Conservation (phyloP, 1,140 invertebrate species). For the Cotesia vestalis region DNA sequence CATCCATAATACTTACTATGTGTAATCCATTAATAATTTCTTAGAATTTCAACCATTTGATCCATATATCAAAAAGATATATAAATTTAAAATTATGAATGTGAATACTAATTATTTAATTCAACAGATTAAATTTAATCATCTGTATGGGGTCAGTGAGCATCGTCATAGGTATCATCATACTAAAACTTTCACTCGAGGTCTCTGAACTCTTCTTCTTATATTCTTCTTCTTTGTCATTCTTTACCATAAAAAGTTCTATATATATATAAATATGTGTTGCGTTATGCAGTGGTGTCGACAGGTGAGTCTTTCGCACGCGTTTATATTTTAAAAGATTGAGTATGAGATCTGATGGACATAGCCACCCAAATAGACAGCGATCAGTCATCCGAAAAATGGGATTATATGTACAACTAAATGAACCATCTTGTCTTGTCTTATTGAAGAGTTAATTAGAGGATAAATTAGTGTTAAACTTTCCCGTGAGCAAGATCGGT, state of each 20-base stretch:
- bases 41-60: not conserved
- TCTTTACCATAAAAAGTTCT: constrained; percentile 22
- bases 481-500: constrained; percentile 34
- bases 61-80: constrained; percentile 2
- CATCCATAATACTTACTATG: not conserved
- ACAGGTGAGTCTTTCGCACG: constrained; percentile 31
- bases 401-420: not conserved
- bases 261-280: not conserved
- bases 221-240: not conserved
- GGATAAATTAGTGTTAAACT: constrained; percentile 26
- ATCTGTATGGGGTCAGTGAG: constrained; percentile 23
- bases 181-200: constrained; percentile 53
- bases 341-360: constrained; percentile 21
- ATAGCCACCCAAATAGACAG: constrained; percentile 2
- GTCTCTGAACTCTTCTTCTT: constrained; percentile 50
- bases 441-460: constrained; percentile 25
- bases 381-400: constrained; percentile 5
- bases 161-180: constrained; percentile 22
- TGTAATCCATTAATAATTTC: constrained; percentile 2
- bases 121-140: constrained; percentile 6
- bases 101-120: constrained; percentile 3
- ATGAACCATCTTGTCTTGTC: not conserved
- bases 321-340: not conserved
- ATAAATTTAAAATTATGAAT: not conserved
- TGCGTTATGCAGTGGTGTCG: not conserved